A percentile compares a stretch with the other conserved stretches of the same genome.
Evolutionary conservation across 2,113 vertebrate species (phyloP).

Genomic region (Cromileptes altivelis): DNA sequence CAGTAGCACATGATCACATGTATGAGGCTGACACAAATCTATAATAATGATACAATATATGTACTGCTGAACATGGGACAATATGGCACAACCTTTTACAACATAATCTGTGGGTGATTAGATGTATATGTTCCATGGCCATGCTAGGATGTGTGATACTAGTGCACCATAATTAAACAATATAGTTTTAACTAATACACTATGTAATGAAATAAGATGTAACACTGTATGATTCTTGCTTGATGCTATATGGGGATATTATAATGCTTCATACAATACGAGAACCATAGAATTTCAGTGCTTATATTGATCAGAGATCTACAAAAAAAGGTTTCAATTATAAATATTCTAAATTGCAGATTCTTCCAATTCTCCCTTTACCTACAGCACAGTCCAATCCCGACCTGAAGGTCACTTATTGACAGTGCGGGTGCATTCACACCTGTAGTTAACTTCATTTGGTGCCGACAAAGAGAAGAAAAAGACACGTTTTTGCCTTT

Average conservation of each 20-base stretch:
- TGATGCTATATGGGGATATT: too few relatives aligned
- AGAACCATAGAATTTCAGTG: not conserved
- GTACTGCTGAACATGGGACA: not conserved
- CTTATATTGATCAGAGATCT: not conserved
- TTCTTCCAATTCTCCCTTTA: too few relatives aligned
- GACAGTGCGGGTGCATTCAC: too few relatives aligned
- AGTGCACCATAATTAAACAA: not conserved
- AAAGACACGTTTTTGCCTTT: too few relatives aligned
- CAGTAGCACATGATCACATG: not conserved
- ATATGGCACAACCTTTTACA: not conserved
- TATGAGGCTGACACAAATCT: not conserved
- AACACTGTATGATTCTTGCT: not conserved
- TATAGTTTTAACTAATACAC: not conserved
- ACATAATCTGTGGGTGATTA: too few relatives aligned
- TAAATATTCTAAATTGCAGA: too few relatives aligned
- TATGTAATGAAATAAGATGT: not conserved
- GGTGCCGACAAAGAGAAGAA: too few relatives aligned
- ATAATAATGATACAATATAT: not conserved
- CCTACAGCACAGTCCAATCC: too few relatives aligned
- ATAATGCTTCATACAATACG: not conserved
- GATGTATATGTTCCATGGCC: too few relatives aligned
- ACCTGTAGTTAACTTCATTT: too few relatives aligned
- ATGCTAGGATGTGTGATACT: not conserved
- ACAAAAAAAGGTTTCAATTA: not conserved
- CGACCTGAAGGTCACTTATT: too few relatives aligned